Evolutionary conservation across 2,797 vertebrate genomes (phyloP), one percentile per base, ranked within the genome.

Genomic region (Chiroxiphia lanceolata): DNA sequence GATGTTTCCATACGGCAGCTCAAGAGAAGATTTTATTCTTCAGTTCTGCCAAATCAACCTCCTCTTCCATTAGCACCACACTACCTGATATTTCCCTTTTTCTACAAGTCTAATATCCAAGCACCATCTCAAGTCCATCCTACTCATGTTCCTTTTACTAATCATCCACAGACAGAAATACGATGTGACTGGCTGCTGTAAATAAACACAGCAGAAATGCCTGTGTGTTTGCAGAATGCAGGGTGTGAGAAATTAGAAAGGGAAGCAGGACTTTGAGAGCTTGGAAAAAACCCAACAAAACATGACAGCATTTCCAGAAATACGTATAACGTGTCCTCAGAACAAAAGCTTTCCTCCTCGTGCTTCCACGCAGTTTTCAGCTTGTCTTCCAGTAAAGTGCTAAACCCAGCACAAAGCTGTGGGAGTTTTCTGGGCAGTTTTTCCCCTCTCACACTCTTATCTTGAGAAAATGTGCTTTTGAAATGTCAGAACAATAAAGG

Each of bases 261-360:
- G 74, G 42, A 95, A 94, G 64, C 5, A 15, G 11, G 51, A 81
- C 27, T 90, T 91, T n/a, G 31, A 82, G 60, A 94, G 53, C 27
- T 57, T 53, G 26, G 34, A 1, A 29, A 25, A 53, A 67, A 65
- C 5, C 4, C 45, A 33, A 19, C 3, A 65, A 67, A 84, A 59
- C 21, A 48, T 59, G 87, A 91, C 70, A 83, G 42, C 75, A 87
- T 88, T 96, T 95, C 90, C 94, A 86, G 77, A 80, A 79, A 71
- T 59, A 51, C 6, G 18, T 31, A 19, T 31, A 53, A 53, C 3
- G 13, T 42, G 45, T 82, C 65, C 85, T 87, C 80, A 78, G 54
- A 83, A 83, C 78, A 94, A 84, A 90, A 94, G 65, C 59, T 88
- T 85, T 91, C 82, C 63, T 78, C 67, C 44, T 2, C 57, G 27